A percentile compares a stretch with the other conserved stretches of the same genome.
Conservation (phyloP, 2,113 vertebrate genomes). For the Anas platyrhynchos region DNA sequence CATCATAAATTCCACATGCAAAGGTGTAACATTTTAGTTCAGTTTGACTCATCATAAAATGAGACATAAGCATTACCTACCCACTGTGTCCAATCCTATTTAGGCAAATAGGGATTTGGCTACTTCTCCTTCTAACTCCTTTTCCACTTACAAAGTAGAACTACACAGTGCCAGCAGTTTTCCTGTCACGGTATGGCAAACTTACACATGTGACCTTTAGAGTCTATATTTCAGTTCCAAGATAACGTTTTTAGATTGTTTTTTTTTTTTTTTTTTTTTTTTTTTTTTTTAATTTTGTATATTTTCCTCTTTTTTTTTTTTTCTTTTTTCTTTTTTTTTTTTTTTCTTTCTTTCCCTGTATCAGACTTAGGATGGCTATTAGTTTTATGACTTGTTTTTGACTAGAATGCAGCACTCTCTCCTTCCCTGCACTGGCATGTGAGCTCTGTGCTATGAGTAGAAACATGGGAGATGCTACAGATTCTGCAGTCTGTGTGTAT, state of each 20-base stretch:
- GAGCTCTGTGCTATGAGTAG: not conserved
- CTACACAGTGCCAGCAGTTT: not conserved
- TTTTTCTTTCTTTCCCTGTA: not conserved
- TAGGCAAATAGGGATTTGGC: not conserved
- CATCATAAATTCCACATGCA: not conserved
- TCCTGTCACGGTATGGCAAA: not conserved
- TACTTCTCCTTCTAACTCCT: not conserved
- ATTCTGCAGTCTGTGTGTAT: not conserved
- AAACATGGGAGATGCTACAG: not conserved
- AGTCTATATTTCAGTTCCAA: not conserved
- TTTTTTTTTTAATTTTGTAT: not conserved
- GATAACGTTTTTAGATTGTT: not conserved
- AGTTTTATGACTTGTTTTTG: not conserved
- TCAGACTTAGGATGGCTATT: not conserved
- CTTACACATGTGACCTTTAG: not conserved
- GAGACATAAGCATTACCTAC: not conserved
- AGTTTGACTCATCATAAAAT: not conserved
- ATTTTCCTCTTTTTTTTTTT: not conserved
- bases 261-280: not conserved
- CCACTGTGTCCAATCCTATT: too few relatives aligned
- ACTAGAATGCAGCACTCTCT: not conserved
- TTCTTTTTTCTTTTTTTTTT: too few relatives aligned
- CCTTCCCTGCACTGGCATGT: not conserved
- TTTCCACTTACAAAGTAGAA: not conserved
- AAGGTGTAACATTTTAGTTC: not conserved